A percentile compares a stretch with the other conserved stretches of the same genome.
These are phyloP conservation scores for Sinelater perroti DNA, from an alignment of 2,888 invertebrate species.

Conservation along the genomic window DNA sequence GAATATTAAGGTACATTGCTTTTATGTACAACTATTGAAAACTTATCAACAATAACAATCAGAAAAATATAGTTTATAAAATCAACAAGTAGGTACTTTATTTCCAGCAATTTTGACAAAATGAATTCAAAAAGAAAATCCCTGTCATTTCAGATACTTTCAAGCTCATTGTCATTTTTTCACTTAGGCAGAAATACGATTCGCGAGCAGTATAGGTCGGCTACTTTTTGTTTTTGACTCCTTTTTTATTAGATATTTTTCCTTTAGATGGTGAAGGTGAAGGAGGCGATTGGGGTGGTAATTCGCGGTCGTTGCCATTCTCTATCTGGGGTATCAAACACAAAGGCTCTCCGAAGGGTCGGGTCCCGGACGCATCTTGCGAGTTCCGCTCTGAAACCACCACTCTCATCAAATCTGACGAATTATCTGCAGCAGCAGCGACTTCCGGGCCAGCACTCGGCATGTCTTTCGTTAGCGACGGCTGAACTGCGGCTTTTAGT, in stretches of 20 bases:
- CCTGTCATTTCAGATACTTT: neutral
- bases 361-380: slow-evolving; percentile 58
- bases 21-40: slow-evolving; percentile 16
- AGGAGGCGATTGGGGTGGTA: slow-evolving; percentile 50
- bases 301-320: slow-evolving; percentile 56
- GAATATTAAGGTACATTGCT: slow-evolving; percentile 32
- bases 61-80: slow-evolving; percentile 6
- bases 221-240: slow-evolving; percentile 46
- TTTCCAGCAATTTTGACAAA: too few relatives aligned
- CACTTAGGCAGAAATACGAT: slow-evolving; percentile 11
- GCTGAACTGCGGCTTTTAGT: slow-evolving; percentile 1
- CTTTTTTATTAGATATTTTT: slow-evolving; percentile 47
- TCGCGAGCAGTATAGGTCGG: neutral
- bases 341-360: slow-evolving; percentile 76
- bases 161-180: slow-evolving; percentile 23
- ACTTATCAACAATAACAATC: slow-evolving; percentile 9
- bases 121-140: slow-evolving; percentile 9
- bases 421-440: slow-evolving; percentile 1
- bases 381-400: slow-evolving; percentile 58
- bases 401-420: slow-evolving; percentile 16
- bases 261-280: slow-evolving; percentile 56
- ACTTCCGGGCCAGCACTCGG: neutral
- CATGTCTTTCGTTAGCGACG: too few relatives aligned
- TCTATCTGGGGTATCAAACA: slow-evolving; percentile 63
- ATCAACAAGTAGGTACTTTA: slow-evolving; percentile 11